These are phyloP conservation scores for Chymomyza fuscimana DNA, from an alignment of 2,888 invertebrate genomes.

Conservation along the genomic window DNA sequence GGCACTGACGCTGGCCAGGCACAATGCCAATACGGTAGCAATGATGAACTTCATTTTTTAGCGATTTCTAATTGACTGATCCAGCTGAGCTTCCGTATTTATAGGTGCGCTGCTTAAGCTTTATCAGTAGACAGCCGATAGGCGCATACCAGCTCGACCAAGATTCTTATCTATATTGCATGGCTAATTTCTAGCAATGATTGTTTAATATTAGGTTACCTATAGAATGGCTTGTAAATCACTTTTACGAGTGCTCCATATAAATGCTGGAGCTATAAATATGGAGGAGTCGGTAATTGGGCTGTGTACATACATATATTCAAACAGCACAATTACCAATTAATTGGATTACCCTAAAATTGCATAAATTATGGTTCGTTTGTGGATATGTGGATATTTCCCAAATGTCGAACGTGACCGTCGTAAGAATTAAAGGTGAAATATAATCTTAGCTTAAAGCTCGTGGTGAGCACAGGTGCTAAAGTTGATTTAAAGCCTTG, in stretches of 20 bases:
- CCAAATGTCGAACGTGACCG: no score
- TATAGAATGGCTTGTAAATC: not conserved
- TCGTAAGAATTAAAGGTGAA: no score
- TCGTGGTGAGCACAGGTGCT: no score
- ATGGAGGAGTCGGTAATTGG: not conserved
- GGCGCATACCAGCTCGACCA: conserved; percentile 5
- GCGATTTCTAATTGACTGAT: conserved; percentile 15
- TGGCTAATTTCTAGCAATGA: conserved; percentile 13
- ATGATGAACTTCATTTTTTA: conserved; percentile 46
- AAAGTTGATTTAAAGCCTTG: no score
- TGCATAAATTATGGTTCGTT: no score
- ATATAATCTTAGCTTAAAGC: no score
- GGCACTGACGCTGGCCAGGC: conserved; percentile 35
- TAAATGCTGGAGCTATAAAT: not conserved
- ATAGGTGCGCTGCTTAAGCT: not conserved
- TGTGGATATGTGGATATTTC: no score
- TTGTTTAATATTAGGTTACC: not conserved
- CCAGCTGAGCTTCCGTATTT: not conserved
- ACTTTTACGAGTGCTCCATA: not conserved
- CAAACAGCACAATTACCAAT: no score
- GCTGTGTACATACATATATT: not conserved
- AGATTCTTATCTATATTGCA: conserved; percentile 28
- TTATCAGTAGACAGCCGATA: conserved; percentile 12
- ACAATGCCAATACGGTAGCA: conserved; percentile 33
- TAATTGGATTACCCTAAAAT: no score